Evolutionary conservation across 2,888 invertebrate species (phyloP), one percentile per base, ranked within the genome.

Genomic region (Papilio demoleus): DNA sequence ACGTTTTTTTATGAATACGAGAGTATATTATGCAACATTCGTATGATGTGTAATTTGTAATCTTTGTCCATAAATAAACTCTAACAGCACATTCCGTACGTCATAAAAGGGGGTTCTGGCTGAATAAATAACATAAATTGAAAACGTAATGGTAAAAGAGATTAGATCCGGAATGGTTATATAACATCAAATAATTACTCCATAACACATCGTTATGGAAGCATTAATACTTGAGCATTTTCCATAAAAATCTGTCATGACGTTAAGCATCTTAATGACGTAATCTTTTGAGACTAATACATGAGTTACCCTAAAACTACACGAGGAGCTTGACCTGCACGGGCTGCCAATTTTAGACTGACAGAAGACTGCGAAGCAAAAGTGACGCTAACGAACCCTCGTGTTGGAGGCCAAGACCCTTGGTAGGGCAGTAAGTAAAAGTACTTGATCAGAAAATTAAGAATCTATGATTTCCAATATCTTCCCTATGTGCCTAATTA

Each of bases 61-160:
- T 31, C 31, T 53, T 31, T 9, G 17, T 12, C 31, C 31, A 53
- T 53, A 53, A 53, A 53, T 53, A 31, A 14, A 31, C 27, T 8
- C 17, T 31, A 53, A 53, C 53, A 53, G 53, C 53, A 31, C 53
- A 53, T 53, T 53, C 17, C 27, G 53, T n/a, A 31, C 53, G 31
- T 34, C 27, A 40, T 60, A 60, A 60, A 53, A 53, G 27, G 12
- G 53, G 27, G 31, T 17, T 11, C 53, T 53, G 31, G 53, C 31
- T 53, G 53, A 53, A 53, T 53, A 56, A 53, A 53, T 31, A 56
- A 56, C 53, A 56, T 56, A 56, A 56, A 56, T 56, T 56, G 31
- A 22, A 56, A 56, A 56, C 17, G 11, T 56, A 31, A 56, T 31
- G 17, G 53, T n/a, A 9, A 31, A 53, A 53, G 53, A 53, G 53